These are phyloP conservation scores for Brachionus rotundiformis DNA, from an alignment of 1,140 invertebrate species.

Conservation along the genomic window DNA sequence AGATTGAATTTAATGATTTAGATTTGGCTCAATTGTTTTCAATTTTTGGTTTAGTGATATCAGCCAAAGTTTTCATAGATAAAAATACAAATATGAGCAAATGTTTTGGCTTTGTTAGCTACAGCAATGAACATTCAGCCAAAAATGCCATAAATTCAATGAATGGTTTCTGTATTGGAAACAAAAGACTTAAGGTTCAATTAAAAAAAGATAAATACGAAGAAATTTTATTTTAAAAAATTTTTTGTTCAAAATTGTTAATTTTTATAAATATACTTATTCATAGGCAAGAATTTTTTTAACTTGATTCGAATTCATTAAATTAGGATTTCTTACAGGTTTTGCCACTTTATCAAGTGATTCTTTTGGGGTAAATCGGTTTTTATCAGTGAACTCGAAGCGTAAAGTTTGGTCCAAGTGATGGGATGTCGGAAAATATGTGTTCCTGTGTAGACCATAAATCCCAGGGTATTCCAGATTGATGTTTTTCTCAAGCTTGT, in stretches of 20 bases:
- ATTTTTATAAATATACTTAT: conserved; percentile 20
- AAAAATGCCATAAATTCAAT: conserved; percentile 92
- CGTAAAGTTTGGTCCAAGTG: conserved; percentile 25
- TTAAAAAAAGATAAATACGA: conserved; percentile 70
- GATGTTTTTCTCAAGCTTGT: conserved; percentile 25
- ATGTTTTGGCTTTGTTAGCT: conserved; percentile 80
- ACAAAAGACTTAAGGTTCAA: conserved; percentile 94
- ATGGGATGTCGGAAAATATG: conserved; percentile 38
- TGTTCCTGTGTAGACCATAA: conserved; percentile 38
- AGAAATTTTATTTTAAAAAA: not conserved
- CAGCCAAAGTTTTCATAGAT: conserved; percentile 51
- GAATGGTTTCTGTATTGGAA: conserved; percentile 95
- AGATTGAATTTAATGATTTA: conserved; percentile 43
- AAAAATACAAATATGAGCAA: conserved; percentile 40
- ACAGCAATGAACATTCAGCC: conserved; percentile 86
- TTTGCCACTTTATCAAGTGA: not conserved
- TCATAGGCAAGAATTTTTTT: conserved; percentile 10
- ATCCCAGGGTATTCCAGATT: conserved; percentile 40
- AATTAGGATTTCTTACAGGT: not conserved
- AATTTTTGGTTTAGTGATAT: conserved; percentile 36
- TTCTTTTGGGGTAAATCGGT: not conserved
- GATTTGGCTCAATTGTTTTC: conserved; percentile 50
- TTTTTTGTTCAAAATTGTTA: not conserved
- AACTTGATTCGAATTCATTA: conserved; percentile 15
- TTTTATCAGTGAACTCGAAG: conserved; percentile 13